Evolutionary conservation across 1,140 invertebrate genomes (phyloP).

Genomic region (Heliconius eleuchia): DNA sequence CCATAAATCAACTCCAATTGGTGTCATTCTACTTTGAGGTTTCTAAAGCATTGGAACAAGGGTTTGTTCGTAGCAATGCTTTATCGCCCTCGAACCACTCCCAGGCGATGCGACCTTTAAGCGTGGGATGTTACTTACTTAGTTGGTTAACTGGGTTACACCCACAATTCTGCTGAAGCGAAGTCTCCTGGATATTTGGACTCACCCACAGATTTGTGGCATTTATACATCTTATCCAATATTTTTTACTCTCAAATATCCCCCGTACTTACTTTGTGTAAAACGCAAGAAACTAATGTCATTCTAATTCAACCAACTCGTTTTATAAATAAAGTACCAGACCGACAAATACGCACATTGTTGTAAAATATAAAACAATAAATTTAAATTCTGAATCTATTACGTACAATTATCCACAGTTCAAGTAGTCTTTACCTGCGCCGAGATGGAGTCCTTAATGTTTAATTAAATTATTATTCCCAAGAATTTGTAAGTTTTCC

Average conservation of each 20-base stretch:
- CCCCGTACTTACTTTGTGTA: not conserved
- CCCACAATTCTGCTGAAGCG: not conserved
- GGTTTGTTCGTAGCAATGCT: not conserved
- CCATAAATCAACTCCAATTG: slow-evolving; percentile 1
- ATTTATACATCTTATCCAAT: not conserved
- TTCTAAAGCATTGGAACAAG: not conserved
- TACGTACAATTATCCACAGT: too few relatives aligned
- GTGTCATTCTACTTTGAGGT: not conserved
- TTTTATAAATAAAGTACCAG: not conserved
- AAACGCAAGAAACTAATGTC: not conserved
- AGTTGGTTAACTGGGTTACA: not conserved
- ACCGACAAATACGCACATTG: too few relatives aligned
- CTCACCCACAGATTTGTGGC: not conserved
- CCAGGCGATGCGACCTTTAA: not conserved
- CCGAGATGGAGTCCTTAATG: too few relatives aligned
- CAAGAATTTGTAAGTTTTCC: too few relatives aligned
- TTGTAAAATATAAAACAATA: too few relatives aligned
- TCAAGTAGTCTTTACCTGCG: too few relatives aligned
- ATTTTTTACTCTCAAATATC: not conserved
- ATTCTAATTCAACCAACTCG: not conserved
- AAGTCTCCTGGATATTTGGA: not conserved
- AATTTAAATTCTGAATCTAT: too few relatives aligned
- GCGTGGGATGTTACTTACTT: not conserved
- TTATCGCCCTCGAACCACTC: not conserved
- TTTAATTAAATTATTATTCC: too few relatives aligned